Evolutionary conservation across 2,113 vertebrate species (phyloP).

Genomic region (Ochotona princeps): DNA sequence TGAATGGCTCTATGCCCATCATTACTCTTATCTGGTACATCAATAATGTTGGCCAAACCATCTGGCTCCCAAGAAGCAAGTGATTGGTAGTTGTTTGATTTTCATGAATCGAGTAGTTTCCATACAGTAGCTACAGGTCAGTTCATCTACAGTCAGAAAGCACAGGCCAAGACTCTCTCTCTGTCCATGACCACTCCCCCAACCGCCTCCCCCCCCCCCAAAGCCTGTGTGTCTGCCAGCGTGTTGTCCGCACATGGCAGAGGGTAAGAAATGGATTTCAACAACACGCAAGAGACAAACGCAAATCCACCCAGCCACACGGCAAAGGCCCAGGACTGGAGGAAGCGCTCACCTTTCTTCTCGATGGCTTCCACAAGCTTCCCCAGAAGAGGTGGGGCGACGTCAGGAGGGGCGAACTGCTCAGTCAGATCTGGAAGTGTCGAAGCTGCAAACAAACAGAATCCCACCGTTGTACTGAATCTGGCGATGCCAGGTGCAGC

Average conservation of each 20-base stretch:
- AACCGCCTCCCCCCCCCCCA: neutral
- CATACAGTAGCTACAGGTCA: slow-evolving; percentile 2
- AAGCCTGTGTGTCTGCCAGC: neutral
- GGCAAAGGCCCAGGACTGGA: neutral
- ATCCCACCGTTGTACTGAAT: neutral
- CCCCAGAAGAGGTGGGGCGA: slow-evolving; percentile 90
- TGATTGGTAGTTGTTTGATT: slow-evolving; percentile 62
- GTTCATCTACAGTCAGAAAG: neutral
- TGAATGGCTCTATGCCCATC: slow-evolving; percentile 48
- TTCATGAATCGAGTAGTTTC: slow-evolving; percentile 32
- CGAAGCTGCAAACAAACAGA: slow-evolving; percentile 85
- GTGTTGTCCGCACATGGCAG: too few relatives aligned
- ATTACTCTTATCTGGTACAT: slow-evolving; percentile 63
- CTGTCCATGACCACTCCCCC: neutral
- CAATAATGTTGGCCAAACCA: slow-evolving; percentile 61
- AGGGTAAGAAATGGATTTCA: neutral
- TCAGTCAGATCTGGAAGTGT: slow-evolving; percentile 92
- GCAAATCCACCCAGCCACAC: neutral
- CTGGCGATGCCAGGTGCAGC: neutral
- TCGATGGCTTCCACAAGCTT: slow-evolving; percentile 94
- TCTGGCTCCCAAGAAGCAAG: slow-evolving; percentile 18
- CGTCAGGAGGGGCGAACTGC: slow-evolving; percentile 93
- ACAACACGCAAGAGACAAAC: neutral
- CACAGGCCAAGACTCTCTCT: neutral
- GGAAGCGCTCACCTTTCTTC: slow-evolving; percentile 90